Evolutionary conservation across 2,888 invertebrate genomes (phyloP).

Genomic region (Chrysolina haemoptera): DNA sequence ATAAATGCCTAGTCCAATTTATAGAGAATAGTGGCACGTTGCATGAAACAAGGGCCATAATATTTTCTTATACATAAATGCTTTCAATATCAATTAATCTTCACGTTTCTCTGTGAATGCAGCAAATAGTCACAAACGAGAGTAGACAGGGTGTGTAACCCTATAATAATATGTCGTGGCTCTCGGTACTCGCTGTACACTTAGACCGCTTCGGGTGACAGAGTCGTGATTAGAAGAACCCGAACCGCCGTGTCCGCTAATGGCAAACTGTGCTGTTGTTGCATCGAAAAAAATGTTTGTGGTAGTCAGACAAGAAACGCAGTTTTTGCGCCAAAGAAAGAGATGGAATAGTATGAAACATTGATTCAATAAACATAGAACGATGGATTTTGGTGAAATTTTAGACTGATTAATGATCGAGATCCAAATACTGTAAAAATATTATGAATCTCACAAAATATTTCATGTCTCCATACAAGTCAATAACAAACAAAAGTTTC

Average conservation of each 20-base stretch:
- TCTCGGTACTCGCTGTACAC: slow-evolving; percentile 49
- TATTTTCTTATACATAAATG: no score
- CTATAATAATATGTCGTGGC: slow-evolving; percentile 38
- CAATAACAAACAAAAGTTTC: no score
- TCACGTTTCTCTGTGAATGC: background rate
- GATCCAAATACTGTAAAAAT: no score
- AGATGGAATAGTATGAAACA: background rate
- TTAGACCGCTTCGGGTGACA: slow-evolving; percentile 62
- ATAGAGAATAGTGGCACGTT: no score
- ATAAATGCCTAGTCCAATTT: no score
- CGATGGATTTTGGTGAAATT: no score
- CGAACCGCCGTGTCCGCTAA: slow-evolving; percentile 43
- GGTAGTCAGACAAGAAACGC: background rate
- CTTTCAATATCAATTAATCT: background rate
- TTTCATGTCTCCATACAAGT: no score
- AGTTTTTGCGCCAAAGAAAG: background rate
- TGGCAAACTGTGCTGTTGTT: slow-evolving; percentile 43
- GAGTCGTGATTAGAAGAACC: slow-evolving; percentile 61
- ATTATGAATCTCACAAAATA: no score
- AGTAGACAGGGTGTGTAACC: slow-evolving; percentile 45
- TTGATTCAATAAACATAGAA: no score
- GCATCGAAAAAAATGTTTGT: slow-evolving; percentile 1
- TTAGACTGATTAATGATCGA: no score
- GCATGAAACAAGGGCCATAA: no score
- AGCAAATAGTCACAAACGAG: background rate